phyloP scores from a whole-genome alignment of 2,888 invertebrate genomes.

The Exephanes ischioxanthus region DNA sequence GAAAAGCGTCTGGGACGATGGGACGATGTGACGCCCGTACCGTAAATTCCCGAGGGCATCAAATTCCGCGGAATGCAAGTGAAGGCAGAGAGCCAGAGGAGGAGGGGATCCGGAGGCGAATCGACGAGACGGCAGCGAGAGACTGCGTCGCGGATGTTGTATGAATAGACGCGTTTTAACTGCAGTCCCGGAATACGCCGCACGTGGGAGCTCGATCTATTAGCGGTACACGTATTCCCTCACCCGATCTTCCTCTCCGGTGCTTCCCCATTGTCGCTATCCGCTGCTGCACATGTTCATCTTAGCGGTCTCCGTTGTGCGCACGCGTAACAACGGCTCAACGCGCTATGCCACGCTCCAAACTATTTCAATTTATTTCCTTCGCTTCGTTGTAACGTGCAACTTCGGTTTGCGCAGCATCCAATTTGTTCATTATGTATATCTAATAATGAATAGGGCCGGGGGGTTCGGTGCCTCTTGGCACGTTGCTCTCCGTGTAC shows the following conservation, averaged over 20 bases:
- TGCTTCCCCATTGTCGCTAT: background rate
- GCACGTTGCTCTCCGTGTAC: constrained; percentile 11
- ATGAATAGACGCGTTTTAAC: constrained; percentile 17
- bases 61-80: constrained; percentile 36
- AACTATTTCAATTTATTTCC: background rate
- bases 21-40: constrained; percentile 11
- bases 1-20: background rate
- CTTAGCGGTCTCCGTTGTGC: background rate
- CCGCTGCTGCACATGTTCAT: background rate
- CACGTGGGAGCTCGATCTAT: background rate
- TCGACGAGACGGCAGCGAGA: background rate
- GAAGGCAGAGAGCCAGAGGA: background rate
- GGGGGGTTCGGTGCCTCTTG: background rate
- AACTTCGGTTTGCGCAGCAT: background rate
- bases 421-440: constrained; percentile 10
- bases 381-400: background rate
- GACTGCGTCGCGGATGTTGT: background rate
- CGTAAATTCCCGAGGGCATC: constrained; percentile 40
- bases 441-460: constrained; percentile 1
- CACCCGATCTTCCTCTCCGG: background rate
- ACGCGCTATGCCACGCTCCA: background rate
- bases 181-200: background rate
- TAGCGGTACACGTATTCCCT: background rate
- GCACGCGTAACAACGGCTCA: background rate
- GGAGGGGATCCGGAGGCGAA: background rate